Base-by-base conservation (phyloP, 1,140 invertebrate genomes). In the Planococcus citri region DNA sequence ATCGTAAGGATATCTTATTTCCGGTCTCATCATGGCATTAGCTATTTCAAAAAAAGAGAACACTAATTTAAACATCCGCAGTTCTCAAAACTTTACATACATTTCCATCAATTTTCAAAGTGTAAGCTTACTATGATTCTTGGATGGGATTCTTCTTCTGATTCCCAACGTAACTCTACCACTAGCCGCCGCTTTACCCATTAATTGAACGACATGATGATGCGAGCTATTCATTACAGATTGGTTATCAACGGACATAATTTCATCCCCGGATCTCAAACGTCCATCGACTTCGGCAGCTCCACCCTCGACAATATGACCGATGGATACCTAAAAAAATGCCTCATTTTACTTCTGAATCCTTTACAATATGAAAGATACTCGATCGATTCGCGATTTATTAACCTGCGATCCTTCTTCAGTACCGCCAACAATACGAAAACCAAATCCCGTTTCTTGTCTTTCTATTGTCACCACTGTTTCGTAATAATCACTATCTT, bases 351-450 rank as follows among this genome's bases (percentile, higher is more conserved):
- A n/a, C 1, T 27, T 60, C 27, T 14, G 9, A n/a, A 17, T 51
- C n/a, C 6, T n/a, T n/a, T 51, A 6, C 41, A 2, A 3, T n/a
- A 51, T 33, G 21, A 8, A 61, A 6, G n/a, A n/a, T n/a, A n/a
- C n/a, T n/a, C 21, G 10, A 6, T 25, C 25, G 21, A 61, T 68
- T 10, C 64, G 10, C 64, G 21, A 24, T 68, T 22, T 24, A 77
- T 79, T 76, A 82, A 91, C 92, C 81, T 97, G 91, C 72, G 94
- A 94, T 72, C 92, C 91, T 82, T 98, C 95, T 81, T 98, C 96
- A 0, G 93, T 95, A 29, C 97, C 97, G n/a, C 97, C 97, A 29
- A 98, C 92, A 77, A 98, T 96, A 73, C 96, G 83, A 82, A 99
- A 98, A 8, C 97, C 97, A 82, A 98, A 97, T 17, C 94, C 93